Base-by-base conservation (phyloP, 1,140 invertebrate genomes). In the Neuroterus valhalla region DNA sequence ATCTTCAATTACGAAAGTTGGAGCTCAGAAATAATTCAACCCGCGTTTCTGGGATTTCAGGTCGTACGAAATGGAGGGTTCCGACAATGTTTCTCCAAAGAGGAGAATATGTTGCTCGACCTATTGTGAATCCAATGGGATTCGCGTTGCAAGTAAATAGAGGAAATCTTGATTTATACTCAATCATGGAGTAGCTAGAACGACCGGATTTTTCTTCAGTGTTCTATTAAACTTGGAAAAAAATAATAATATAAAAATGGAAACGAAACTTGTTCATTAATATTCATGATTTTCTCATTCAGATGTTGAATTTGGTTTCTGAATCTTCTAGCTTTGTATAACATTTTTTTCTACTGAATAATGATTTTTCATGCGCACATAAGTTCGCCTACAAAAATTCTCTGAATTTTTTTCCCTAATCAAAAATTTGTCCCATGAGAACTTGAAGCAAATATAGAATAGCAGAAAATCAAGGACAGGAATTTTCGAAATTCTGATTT, bases 1-100 rank as follows among this genome's bases (percentile, higher is more conserved):
- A 52, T 23, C 55, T 52, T 72, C 72, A 72, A 76, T 72, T 76
- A 76, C 67, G 44, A 72, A 76, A 76, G 52, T 76, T 69, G 15
- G 12, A 62, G 52, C 31, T 62, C 52, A 62, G 52, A 62, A 3
- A 62, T 62, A 62, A 62, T 62, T 62, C n/a, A 31, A 31, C 52
- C n/a, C 12, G 14, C 23, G 23, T 62, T 62, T 62, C 23, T 62
- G 21, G 23, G 52, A 62, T 62, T 62, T 62, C 23, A 38, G 23
- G 14, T 62, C 31, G 52, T 31, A 62, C 52, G 31, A 62, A 62
- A 62, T 62, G 23, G 23, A 62, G 52, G 21, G 8, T 52, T 21
- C 10, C n/a, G 23, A 52, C 21, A 5, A 21, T 52, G 26, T 62
- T 62, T 31, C 55, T 23, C 26, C 12, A 38, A 31, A n/a, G 55